Conservation (phyloP, 37 sponge, comb jelly and placozoan genomes). For the Trichoplax adhaerens region DNA sequence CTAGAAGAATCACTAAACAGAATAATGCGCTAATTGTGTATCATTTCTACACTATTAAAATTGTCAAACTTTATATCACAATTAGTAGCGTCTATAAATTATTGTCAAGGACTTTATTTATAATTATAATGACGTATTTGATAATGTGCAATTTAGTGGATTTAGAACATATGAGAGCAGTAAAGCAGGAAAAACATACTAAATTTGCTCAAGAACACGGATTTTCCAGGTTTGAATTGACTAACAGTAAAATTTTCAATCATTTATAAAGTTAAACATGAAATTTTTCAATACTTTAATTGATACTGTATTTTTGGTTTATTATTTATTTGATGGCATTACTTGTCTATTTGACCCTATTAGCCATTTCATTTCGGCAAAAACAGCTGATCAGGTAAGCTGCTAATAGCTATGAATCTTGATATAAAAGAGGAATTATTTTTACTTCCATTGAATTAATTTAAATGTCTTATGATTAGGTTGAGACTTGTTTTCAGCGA, state of each 20-base stretch:
- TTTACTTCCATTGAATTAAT: not conserved
- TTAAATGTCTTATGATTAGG: conserved; percentile 1
- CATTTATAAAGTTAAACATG: no score
- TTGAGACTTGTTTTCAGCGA: conserved; percentile 37
- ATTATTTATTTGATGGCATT: not conserved
- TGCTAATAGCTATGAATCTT: not conserved
- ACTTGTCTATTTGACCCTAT: not conserved
- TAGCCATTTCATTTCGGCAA: conserved; percentile 82
- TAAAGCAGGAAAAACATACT: conserved; percentile 69
- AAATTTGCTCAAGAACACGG: conserved; percentile 51
- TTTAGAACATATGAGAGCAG: conserved; percentile 67
- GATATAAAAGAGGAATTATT: conserved; percentile 1
- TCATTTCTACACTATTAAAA: no score
- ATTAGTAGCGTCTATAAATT: no score
- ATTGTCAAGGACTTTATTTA: no score
- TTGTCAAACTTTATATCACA: no score
- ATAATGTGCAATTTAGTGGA: conserved; percentile 29
- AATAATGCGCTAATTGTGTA: no score
- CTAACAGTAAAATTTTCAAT: no score
- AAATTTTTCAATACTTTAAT: no score
- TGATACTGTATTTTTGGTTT: not conserved
- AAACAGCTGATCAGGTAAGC: conserved; percentile 68
- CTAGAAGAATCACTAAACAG: no score
- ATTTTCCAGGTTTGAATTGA: conserved; percentile 34
- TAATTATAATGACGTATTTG: no score